These are phyloP conservation scores for Epistrophe eligans DNA, from an alignment of 2,888 invertebrate genomes.

Conservation along the genomic window DNA sequence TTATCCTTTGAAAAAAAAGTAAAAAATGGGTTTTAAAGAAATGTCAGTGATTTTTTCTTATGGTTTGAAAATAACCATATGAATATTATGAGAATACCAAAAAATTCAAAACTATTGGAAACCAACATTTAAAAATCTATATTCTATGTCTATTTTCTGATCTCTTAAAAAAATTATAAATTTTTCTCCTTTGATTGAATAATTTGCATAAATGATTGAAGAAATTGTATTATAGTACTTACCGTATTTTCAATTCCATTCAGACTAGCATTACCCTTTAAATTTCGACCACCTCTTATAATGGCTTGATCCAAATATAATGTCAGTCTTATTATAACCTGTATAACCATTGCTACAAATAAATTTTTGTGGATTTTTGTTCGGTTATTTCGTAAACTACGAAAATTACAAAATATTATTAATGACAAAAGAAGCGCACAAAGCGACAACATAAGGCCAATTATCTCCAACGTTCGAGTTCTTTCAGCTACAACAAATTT, in stretches of 20 bases:
- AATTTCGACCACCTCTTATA: conserved; percentile 81
- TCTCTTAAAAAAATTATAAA: no score
- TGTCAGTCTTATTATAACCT: conserved; percentile 89
- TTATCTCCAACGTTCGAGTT: conserved; percentile 91
- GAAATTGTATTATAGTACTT: conserved; percentile 78
- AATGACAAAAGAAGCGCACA: conserved; percentile 90
- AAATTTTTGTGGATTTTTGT: conserved; percentile 94
- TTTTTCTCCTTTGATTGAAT: background rate
- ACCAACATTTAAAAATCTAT: no score
- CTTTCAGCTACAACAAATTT: conserved; percentile 88
- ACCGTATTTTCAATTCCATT: conserved; percentile 89
- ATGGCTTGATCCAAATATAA: conserved; percentile 91
- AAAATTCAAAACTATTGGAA: no score
- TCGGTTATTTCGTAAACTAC: conserved; percentile 91
- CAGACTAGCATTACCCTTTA: conserved; percentile 81
- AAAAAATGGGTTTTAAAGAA: no score
- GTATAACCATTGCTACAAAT: conserved; percentile 92
- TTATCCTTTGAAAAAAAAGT: no score
- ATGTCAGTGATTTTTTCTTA: no score
- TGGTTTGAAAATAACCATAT: no score
- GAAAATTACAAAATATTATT: conserved; percentile 91
- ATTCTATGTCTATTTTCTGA: no score
- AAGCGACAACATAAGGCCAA: conserved; percentile 93
- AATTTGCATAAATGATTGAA: no score
- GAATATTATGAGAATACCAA: no score